A percentile compares a stretch with the other conserved stretches of the same genome.
These are phyloP conservation scores for Polyergus mexicanus DNA, from an alignment of 1,140 invertebrate species.

Conservation along the genomic window DNA sequence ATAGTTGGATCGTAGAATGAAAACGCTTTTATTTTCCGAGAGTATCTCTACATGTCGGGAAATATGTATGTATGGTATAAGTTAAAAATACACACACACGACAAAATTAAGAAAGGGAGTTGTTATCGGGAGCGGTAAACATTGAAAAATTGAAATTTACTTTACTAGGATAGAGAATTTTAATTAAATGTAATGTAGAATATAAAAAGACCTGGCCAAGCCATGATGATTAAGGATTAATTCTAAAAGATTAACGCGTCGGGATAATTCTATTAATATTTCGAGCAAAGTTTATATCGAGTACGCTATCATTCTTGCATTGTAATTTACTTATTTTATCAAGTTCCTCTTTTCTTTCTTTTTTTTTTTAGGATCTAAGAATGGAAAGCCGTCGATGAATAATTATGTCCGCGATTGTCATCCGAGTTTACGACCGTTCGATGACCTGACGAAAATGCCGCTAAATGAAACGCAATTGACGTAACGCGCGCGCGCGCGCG, in stretches of 20 bases:
- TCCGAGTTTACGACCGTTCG: slow-evolving; percentile 51
- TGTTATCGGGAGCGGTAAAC: not conserved
- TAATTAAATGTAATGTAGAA: slow-evolving; percentile 2
- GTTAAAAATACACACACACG: too few relatives aligned
- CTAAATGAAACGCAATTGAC: slow-evolving; percentile 58
- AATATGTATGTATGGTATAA: not conserved
- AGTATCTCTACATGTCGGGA: not conserved
- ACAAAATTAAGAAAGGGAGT: not conserved
- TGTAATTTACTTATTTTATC: slow-evolving; percentile 1
- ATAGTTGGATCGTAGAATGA: not conserved
- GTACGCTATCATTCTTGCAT: not conserved
- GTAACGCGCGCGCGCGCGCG: slow-evolving; percentile 20
- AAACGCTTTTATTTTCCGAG: not conserved
- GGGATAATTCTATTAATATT: slow-evolving; percentile 14
- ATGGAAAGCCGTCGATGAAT: slow-evolving; percentile 7
- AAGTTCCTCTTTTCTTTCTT: too few relatives aligned
- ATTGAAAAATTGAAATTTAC: slow-evolving; percentile 29
- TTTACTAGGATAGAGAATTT: not conserved
- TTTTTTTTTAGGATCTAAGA: not conserved
- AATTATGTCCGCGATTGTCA: slow-evolving; percentile 25
- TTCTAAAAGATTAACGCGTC: not conserved
- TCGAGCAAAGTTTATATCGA: not conserved
- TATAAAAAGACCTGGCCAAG: not conserved
- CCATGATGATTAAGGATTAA: not conserved
- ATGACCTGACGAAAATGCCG: slow-evolving; percentile 46